phyloP scores from a whole-genome alignment of 2,113 vertebrate species.

The Carassius gibelio region DNA sequence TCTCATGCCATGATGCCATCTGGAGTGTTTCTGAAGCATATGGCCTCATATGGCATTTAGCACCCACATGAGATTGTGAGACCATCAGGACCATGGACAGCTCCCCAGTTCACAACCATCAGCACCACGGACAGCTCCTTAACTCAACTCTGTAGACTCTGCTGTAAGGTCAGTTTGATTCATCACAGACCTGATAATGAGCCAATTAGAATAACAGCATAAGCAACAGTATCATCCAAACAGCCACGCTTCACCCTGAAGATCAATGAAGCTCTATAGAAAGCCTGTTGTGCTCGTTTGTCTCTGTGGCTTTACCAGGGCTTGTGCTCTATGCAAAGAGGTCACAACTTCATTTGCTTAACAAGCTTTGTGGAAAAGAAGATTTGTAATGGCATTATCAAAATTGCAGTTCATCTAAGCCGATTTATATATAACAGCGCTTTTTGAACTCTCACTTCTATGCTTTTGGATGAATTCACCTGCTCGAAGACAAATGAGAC shows the following conservation, averaged over 20 bases:
- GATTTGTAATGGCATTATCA: conserved; percentile 30
- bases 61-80: conserved; percentile 25
- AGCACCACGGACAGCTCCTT: neutral
- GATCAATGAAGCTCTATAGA: neutral
- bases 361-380: conserved; percentile 25
- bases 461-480: neutral
- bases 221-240: neutral
- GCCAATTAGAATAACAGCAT: neutral
- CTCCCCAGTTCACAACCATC: neutral
- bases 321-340: neutral
- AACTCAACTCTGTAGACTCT: neutral
- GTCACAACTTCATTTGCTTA: neutral
- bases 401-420: conserved; percentile 17
- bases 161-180: neutral
- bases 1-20: conserved; percentile 44
- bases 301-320: neutral
- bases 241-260: neutral
- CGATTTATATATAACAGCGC: neutral
- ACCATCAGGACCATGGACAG: conserved; percentile 51
- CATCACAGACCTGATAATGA: neutral
- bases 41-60: conserved; percentile 25
- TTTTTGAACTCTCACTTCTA: neutral
- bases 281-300: neutral
- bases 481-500: neutral
- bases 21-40: conserved; percentile 49